Percentiles rank a stretch among this genome's conserved stretches.
phyloP scores from a whole-genome alignment of 1,140 invertebrate species.

The Hetaerina americana region DNA sequence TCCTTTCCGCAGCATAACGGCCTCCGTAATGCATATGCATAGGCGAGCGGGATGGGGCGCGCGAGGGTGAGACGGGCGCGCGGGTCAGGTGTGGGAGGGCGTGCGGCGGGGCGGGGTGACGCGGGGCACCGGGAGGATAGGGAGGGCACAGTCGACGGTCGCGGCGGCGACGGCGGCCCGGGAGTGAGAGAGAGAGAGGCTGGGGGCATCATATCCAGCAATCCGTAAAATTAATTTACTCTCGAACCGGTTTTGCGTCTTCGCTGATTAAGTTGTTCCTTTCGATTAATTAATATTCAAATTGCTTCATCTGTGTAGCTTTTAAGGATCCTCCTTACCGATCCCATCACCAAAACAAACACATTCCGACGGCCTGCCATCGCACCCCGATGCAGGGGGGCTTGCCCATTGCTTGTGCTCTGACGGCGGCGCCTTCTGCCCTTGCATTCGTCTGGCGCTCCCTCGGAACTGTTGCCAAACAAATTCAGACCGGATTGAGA shows the following conservation, averaged over 20 bases:
- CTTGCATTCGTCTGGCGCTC: no score
- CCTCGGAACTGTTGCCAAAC: no score
- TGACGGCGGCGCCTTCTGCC: no score
- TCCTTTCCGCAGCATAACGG: neutral
- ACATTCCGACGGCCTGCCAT: neutral
- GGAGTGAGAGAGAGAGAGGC: neutral
- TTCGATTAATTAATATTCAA: neutral
- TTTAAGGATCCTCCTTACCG: neutral
- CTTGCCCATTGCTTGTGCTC: no score
- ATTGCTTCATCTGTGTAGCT: neutral
- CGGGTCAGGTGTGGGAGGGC: no score
- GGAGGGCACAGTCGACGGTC: no score
- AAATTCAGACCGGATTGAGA: no score
- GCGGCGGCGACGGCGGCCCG: no score
- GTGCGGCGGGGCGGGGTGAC: no score
- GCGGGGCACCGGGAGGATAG: no score
- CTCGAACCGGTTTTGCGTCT: neutral
- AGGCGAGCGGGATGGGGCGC: neutral
- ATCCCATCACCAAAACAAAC: neutral
- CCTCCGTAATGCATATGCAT: neutral
- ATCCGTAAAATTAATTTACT: neutral
- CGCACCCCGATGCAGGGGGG: neutral
- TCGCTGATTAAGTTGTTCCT: neutral
- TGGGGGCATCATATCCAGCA: neutral
- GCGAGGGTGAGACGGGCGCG: no score